Base-by-base conservation (phyloP, 2,113 vertebrate genomes). In the Halichoerus grypus region DNA sequence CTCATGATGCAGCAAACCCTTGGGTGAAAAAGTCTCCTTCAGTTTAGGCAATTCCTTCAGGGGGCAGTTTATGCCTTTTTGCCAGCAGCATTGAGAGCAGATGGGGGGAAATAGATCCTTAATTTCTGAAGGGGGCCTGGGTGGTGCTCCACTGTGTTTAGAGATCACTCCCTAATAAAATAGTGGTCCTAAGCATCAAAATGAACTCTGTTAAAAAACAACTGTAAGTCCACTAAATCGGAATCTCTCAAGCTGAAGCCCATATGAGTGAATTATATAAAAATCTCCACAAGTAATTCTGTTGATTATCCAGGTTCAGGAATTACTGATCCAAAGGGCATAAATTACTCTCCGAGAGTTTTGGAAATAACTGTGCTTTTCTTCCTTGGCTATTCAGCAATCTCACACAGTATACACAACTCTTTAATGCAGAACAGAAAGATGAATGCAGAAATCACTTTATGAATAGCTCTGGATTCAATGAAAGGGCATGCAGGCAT, bases 341-440 rank as follows among this genome's bases (percentile, higher is more conserved):
- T 84, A 93, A 31, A 76, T 55, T 39, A 57, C 59, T 91, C 59
- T 95, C 86, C 88, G 0, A 12, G 81, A 93, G 39, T 84, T 94
- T 97, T 51, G 53, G 80, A 96, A 95, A 94, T 95, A 96, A 97
- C 85, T 86, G 72, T 1, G 14, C 61, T 86, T 83, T 95, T 92
- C 79, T 93, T 71, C 61, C 65, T 72, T 21, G 33, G 90, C 81
- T 84, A 49, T 79, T 74, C 95, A 83, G 24, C 77, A 86, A 87
- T 72, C n/a, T 93, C 72, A 86, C 14, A 22, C 22, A 94, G 46
- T 22, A 67, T 36, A 69, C 61, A 72, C 33, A 18, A 8, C 53
- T 92, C 42, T 65, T 86, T 91, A 95, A 91, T 53, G 76, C 22
- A 95, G 74, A 94, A 53, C 59, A 94, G 69, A 90, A 91, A 59